A percentile compares a stretch with the other conserved stretches of the same genome.
Conservation (phyloP, 2,797 vertebrate genomes). For the Rhincodon typus region DNA sequence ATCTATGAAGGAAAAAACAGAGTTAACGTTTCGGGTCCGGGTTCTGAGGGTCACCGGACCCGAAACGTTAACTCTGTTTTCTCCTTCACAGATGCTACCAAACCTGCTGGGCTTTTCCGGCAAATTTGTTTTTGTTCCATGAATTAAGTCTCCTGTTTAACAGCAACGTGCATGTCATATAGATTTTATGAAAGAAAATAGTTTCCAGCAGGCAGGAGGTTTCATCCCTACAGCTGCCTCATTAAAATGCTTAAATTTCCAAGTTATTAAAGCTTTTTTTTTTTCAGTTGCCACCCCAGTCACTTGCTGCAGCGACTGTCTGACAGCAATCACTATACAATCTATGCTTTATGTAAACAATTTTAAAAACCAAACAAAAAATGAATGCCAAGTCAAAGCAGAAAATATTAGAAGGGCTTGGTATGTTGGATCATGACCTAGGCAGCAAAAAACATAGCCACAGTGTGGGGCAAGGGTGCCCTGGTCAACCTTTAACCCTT, state of each 20-base stretch:
- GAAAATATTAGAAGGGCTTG: background rate
- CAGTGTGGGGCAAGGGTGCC: background rate
- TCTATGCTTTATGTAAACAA: background rate
- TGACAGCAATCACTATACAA: background rate
- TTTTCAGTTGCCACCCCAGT: background rate
- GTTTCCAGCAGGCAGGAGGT: background rate
- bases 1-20: too few relatives aligned
- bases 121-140: too few relatives aligned
- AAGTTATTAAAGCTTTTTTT: background rate
- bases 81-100: too few relatives aligned
- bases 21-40: too few relatives aligned
- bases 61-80: too few relatives aligned
- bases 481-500: background rate
- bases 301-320: background rate
- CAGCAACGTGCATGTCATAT: background rate
- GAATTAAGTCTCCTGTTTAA: background rate
- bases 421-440: background rate
- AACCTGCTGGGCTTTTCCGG: too few relatives aligned
- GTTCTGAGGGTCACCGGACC: too few relatives aligned
- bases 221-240: background rate
- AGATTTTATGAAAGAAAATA: background rate
- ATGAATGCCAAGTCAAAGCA: background rate
- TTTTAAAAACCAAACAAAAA: too few relatives aligned
- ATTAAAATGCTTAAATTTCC: background rate
- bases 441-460: background rate